Base-by-base conservation (phyloP, 2,888 invertebrate genomes). In the Ectropis crepuscularia region DNA sequence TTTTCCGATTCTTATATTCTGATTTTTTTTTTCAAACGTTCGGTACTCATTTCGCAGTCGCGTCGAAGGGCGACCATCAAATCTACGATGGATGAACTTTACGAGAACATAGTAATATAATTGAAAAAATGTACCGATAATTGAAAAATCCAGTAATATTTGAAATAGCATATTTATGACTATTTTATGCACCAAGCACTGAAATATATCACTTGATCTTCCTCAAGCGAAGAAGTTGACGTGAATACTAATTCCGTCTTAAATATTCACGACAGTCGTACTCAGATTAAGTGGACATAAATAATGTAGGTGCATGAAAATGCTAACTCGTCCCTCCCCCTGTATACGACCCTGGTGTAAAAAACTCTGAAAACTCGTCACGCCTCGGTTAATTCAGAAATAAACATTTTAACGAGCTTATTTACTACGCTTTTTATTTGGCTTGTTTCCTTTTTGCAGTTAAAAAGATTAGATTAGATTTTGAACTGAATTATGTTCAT, bases 211-310 rank as follows among this genome's bases (percentile, higher is more conserved):
- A 46, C 57, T 53, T 65, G 50, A 65, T 63, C 57, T 61, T 63
- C 60, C 12, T 16, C 45, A n/a, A 46, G 28, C 43, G 46, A 65
- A 53, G 53, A 50, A 41, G 48, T 53, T 46, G 59, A 53, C 57
- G 43, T 61, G 57, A 64, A 68, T 68, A 51, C 48, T 62, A 54
- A 65, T 63, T 48, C 39, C 9, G 51, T 6, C 55, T 63, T 55
- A 47, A 65, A 70, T 64, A 63, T 65, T 61, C 49, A 62, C 48
- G 45, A 57, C 46, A 48, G 47, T 50, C 53, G 53, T 49, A n/a
- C 55, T 50, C 51, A 53, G 61, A 57, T 57, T 41, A 54, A 63
- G 62, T 66, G 62, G 58, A 59, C 39, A 57, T 57, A 54, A 66
- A 62, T 58, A 64, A 62, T 55, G 53, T 57, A 51, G 58, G 42